phyloP scores from a whole-genome alignment of 2,797 vertebrate species.

The Podarcis siculus region DNA sequence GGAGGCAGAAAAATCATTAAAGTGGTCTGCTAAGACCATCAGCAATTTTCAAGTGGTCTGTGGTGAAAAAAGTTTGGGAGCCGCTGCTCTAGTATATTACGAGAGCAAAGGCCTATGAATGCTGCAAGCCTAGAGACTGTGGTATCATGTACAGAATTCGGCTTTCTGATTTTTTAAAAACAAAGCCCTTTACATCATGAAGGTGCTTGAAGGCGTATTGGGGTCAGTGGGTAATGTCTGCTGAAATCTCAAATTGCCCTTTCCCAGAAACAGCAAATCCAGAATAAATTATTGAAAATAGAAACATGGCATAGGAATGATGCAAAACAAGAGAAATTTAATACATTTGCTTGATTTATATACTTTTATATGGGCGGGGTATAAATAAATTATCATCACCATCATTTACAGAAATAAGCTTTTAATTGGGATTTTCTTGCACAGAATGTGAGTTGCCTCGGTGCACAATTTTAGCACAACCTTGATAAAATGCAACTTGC shows the following conservation, averaged over 20 bases:
- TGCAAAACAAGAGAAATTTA: background rate
- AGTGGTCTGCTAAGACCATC: no score
- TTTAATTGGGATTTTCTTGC: background rate
- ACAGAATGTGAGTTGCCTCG: background rate
- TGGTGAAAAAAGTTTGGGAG: no score
- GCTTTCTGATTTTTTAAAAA: background rate
- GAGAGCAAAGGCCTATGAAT: background rate
- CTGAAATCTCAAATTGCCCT: background rate
- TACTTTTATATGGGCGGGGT: background rate
- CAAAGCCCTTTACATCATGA: background rate
- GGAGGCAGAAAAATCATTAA: no score
- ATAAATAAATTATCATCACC: no score
- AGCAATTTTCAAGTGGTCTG: no score
- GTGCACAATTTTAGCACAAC: background rate
- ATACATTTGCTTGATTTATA: background rate
- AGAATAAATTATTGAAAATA: background rate
- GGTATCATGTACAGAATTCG: background rate
- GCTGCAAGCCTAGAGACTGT: background rate
- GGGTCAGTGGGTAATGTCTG: background rate
- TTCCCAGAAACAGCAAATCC: background rate
- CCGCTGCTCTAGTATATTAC: background rate
- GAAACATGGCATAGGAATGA: background rate
- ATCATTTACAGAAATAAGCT: background rate
- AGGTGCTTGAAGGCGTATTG: fast-evolving
- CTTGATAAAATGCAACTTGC: background rate